A percentile compares a stretch with the other conserved stretches of the same genome.
Evolutionary conservation across 1,140 invertebrate genomes (phyloP).

Genomic region (Hyles vespertilio): DNA sequence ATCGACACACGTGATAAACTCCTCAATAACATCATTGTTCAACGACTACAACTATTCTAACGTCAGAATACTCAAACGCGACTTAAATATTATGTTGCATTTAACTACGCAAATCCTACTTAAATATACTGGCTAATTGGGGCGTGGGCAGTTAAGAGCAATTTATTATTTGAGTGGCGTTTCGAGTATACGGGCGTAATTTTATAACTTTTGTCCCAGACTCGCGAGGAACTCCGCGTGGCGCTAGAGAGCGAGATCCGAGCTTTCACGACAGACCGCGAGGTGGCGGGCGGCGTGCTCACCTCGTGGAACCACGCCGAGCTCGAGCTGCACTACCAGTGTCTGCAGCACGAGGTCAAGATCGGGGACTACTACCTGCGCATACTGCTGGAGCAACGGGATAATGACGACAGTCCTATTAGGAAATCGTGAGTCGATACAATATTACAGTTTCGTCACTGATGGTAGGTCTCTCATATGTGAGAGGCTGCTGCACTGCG

Average conservation of each 20-base stretch:
- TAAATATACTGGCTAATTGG: too few species aligned
- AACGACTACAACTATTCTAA: too few species aligned
- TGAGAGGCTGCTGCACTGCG: too few species aligned
- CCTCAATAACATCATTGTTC: too few species aligned
- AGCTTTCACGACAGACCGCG: slow-evolving; percentile 92
- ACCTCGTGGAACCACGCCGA: slow-evolving; percentile 99
- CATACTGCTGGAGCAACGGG: slow-evolving; percentile 93
- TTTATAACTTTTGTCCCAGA: slow-evolving; percentile 76
- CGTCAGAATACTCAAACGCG: too few species aligned
- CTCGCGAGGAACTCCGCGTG: slow-evolving; percentile 94
- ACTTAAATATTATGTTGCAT: too few species aligned
- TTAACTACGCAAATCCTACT: too few species aligned
- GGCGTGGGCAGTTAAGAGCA: too few species aligned
- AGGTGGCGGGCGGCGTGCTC: slow-evolving; percentile 86
- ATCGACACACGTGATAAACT: too few species aligned
- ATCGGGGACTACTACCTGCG: slow-evolving; percentile 99
- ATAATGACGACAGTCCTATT: slow-evolving; percentile 90
- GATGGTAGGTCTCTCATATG: too few species aligned
- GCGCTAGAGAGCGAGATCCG: slow-evolving; percentile 96
- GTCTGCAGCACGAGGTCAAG: slow-evolving; percentile 96
- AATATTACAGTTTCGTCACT: too few species aligned
- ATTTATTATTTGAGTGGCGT: too few species aligned
- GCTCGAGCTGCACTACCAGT: slow-evolving; percentile 95
- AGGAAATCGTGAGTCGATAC: slow-evolving; percentile 84
- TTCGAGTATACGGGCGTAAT: not conserved